phyloP scores from a whole-genome alignment of 2,797 vertebrate species.

The Ciconia nigra region DNA sequence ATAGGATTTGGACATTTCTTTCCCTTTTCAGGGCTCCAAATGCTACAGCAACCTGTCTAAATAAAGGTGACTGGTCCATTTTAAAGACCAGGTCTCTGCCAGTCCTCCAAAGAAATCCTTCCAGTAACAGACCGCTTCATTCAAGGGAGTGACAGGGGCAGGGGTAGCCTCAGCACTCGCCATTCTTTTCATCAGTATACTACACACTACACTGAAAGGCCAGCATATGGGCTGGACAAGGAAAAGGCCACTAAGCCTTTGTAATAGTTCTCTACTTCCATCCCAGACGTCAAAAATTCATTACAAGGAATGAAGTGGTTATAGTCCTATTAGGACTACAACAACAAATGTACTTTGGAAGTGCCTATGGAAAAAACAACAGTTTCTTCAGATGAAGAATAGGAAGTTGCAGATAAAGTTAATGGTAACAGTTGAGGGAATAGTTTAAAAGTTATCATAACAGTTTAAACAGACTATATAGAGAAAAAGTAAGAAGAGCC shows the following conservation, averaged over 20 bases:
- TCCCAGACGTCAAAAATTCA: not conserved
- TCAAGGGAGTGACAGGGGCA: rapidly evolving
- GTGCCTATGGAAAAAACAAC: not conserved
- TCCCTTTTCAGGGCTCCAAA: not conserved
- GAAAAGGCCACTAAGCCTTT: not conserved
- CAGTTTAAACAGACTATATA: not conserved
- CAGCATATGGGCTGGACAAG: not conserved
- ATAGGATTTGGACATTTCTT: not conserved
- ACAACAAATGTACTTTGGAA: not conserved
- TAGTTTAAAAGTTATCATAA: not conserved
- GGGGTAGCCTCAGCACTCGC: not conserved
- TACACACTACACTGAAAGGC: not conserved
- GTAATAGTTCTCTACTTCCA: not conserved
- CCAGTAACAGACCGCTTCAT: not conserved
- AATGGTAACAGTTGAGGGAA: not conserved
- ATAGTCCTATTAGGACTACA: not conserved
- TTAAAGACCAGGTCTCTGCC: not conserved
- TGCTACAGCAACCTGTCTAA: not conserved
- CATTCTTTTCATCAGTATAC: not conserved
- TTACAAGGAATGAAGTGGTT: not conserved
- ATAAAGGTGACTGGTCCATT: not conserved
- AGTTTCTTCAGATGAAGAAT: not conserved
- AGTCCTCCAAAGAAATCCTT: not conserved
- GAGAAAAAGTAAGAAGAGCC: not conserved
- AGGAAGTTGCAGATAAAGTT: not conserved